Percentiles rank a stretch among this genome's conserved stretches.
phyloP scores from a whole-genome alignment of 2,797 vertebrate genomes.

The Paguma larvata region DNA sequence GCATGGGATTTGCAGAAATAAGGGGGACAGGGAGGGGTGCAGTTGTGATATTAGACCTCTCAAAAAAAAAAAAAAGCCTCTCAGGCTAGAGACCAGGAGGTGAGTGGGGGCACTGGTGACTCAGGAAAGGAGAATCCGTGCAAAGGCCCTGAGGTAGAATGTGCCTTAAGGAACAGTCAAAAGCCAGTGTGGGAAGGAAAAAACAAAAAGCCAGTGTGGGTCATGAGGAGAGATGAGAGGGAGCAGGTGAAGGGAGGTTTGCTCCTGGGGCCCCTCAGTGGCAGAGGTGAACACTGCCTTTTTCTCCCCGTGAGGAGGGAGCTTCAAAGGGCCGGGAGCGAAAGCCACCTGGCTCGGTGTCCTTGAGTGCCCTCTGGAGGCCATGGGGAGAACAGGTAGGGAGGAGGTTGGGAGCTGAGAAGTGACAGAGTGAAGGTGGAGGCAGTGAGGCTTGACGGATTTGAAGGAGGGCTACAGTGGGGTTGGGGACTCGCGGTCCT shows the following conservation, averaged over 20 bases:
- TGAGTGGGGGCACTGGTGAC: not conserved
- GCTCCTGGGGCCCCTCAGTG: no score
- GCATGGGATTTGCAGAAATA: not conserved
- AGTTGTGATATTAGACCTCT: rapidly evolving
- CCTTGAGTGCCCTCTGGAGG: not conserved
- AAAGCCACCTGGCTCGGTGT: rapidly evolving
- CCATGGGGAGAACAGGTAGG: not conserved
- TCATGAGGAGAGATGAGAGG: not conserved
- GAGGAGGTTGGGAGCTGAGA: not conserved
- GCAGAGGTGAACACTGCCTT: not conserved
- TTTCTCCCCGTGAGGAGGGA: not conserved
- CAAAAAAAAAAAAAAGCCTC: no score
- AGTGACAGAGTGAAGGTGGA: no score
- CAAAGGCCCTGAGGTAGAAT: not conserved
- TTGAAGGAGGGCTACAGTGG: not conserved
- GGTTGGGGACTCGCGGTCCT: rapidly evolving
- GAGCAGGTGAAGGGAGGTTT: rapidly evolving
- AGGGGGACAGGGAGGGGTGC: rapidly evolving
- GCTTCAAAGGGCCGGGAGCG: not conserved
- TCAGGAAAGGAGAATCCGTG: not conserved
- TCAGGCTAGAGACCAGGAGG: not conserved
- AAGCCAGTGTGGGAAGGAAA: not conserved
- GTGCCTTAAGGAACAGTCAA: not conserved
- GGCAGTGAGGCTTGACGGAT: not conserved
- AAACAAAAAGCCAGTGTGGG: not conserved